Conservation (phyloP, 2,113 vertebrate species). For the Anguilla japonica region DNA sequence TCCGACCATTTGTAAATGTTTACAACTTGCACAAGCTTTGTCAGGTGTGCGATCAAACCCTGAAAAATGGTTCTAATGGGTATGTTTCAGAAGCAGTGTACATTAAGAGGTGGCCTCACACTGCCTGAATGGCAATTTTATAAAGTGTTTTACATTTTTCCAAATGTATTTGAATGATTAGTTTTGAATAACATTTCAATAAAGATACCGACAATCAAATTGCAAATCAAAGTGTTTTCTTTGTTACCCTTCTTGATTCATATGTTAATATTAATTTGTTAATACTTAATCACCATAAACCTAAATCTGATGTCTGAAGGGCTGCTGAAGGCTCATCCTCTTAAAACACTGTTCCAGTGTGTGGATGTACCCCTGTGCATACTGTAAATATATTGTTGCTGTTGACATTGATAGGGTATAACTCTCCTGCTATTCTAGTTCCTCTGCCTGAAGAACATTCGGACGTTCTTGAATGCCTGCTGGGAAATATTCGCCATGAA, state of each 20-base stretch:
- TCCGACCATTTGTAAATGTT: not conserved
- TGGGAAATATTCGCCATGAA: constrained; percentile 86
- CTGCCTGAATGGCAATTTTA: no score
- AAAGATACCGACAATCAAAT: no score
- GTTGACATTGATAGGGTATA: not conserved
- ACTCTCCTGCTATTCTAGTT: constrained; percentile 69
- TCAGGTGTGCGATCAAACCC: not conserved
- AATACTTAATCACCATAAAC: not conserved
- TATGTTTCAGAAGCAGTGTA: no score
- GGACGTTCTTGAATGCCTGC: constrained; percentile 87
- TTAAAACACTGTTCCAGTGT: not conserved
- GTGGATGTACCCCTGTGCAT: not conserved
- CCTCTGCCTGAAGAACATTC: constrained; percentile 94
- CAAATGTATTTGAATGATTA: no score
- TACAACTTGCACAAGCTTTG: not conserved
- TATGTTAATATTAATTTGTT: not conserved
- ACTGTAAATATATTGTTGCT: not conserved
- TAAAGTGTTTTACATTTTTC: no score
- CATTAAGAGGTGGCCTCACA: no score
- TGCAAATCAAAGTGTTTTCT: no score
- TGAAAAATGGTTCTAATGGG: no score
- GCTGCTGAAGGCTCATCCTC: not conserved
- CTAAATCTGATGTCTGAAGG: not conserved
- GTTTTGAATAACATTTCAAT: no score
- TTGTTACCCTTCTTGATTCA: not conserved